These are phyloP conservation scores for Harlomillsia oculata DNA, from an alignment of 1,140 invertebrate genomes.

Conservation along the genomic window DNA sequence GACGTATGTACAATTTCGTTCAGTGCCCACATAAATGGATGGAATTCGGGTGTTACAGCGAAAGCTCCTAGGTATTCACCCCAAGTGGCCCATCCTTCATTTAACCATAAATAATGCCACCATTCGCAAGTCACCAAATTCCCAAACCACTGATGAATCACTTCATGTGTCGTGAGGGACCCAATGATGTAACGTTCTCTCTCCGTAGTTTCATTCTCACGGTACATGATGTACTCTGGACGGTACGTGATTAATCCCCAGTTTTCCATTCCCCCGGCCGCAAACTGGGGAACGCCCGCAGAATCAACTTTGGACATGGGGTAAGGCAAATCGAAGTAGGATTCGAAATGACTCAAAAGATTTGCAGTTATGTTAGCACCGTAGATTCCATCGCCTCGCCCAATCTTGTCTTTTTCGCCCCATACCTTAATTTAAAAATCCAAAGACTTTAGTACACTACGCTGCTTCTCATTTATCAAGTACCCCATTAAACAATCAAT, in stretches of 20 bases:
- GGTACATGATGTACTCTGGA: neutral
- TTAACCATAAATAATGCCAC: conserved; percentile 13
- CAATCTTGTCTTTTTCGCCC: too few species aligned
- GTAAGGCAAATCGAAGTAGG: conserved; percentile 48
- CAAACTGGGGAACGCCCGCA: conserved; percentile 51
- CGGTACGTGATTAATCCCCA: conserved; percentile 70
- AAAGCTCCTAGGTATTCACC: conserved; percentile 4
- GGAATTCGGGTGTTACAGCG: conserved; percentile 3
- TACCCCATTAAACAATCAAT: too few species aligned
- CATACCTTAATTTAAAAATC: too few species aligned
- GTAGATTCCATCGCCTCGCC: conserved; percentile 54
- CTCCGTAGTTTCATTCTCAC: neutral
- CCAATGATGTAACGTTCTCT: neutral
- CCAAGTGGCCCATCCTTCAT: conserved; percentile 24
- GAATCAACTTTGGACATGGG: conserved; percentile 46
- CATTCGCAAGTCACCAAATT: conserved; percentile 50
- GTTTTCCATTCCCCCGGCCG: conserved; percentile 81
- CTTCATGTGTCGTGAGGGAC: conserved; percentile 55
- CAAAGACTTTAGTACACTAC: too few species aligned
- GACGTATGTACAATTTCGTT: neutral
- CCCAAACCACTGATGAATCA: conserved; percentile 79
- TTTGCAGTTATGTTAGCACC: conserved; percentile 47
- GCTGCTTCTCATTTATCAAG: too few species aligned
- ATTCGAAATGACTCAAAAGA: conserved; percentile 45
- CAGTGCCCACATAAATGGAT: neutral